Base-by-base conservation (phyloP, 2,888 invertebrate species). In the Eupithecia dodoneata region DNA sequence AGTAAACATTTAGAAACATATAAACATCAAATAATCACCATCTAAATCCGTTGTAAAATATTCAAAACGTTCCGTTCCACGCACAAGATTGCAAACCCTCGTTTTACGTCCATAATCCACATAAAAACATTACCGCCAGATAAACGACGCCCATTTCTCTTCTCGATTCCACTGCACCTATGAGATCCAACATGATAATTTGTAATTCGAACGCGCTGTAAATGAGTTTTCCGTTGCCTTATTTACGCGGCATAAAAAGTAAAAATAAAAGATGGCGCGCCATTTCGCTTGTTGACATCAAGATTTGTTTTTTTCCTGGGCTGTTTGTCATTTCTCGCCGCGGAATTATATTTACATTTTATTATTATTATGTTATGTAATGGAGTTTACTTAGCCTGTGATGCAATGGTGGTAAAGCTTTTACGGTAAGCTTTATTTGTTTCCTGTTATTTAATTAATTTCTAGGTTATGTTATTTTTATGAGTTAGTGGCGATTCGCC, bases 261-360 rank as follows among this genome's bases (percentile, higher is more conserved):
- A 80, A 84, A 69, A 86, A 84, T 82, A 84, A 87, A 88, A 87
- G 83, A 86, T 84, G 85, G 84, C 83, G 83, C 85, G 87, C 84
- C 88, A 90, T 90, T 91, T 88, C 85, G 87, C 87, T 87, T 87
- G 89, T 89, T 88, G 91, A 89, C 92, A 89, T 86, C 87, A 85
- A 88, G 90, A 91, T 93, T 92, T 90, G 90, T 91, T 93, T 90
- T 85, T 82, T 84, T 84, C 83, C 81, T 83, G 82, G 84, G 85
- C 84, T 87, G 88, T 90, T 89, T 89, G 87, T 90, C 90, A 90
- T 90, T 87, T 86, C 82, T 86, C 85, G 83, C 84, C 85, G 81
- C 80, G 82, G 83, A 85, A 85, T 85, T 84, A 85, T 83, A 86
- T 88, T 85, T 87, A 81, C 87, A 87, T 88, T 82, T 81, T 87